phyloP scores from a whole-genome alignment of 2,888 invertebrate genomes.

The Ligdia adustata region DNA sequence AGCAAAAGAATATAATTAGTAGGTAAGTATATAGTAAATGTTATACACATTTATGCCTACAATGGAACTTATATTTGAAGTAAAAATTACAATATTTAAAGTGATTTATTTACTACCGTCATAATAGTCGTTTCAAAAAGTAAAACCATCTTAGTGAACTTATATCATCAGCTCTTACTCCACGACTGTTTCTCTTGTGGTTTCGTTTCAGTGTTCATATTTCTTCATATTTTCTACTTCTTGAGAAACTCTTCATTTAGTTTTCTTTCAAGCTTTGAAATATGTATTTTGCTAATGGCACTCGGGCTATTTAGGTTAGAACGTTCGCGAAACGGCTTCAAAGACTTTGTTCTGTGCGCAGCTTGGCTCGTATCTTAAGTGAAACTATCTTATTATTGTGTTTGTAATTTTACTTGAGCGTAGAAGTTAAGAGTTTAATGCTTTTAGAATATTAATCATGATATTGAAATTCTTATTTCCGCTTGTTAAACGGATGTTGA shows the following conservation, averaged over 20 bases:
- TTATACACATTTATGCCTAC: no score
- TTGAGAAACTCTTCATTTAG: conserved; percentile 28
- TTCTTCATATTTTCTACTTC: conserved; percentile 28
- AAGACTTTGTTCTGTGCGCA: conserved; percentile 4
- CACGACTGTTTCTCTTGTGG: conserved; percentile 39
- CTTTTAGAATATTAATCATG: not conserved
- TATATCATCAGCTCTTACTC: conserved; percentile 5
- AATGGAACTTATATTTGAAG: no score
- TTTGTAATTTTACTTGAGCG: not conserved
- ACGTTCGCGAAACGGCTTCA: conserved; percentile 3
- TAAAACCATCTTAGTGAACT: not conserved
- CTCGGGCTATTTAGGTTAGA: conserved; percentile 19
- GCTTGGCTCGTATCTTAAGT: not conserved
- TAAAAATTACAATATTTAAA: no score
- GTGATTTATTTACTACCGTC: no score
- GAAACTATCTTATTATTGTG: not conserved
- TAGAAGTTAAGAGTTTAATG: not conserved
- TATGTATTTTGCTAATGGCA: conserved; percentile 24
- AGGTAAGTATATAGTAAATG: no score
- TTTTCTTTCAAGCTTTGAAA: conserved; percentile 22
- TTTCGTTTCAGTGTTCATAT: conserved; percentile 35
- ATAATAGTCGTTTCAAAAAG: no score
- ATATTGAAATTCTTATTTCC: no score
- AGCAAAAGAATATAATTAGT: no score
- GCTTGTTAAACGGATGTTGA: no score